Evolutionary conservation across 2,113 vertebrate species (phyloP), one percentile per base, ranked within the genome.

Genomic region (Sinocyclocheilus anshuiensis): DNA sequence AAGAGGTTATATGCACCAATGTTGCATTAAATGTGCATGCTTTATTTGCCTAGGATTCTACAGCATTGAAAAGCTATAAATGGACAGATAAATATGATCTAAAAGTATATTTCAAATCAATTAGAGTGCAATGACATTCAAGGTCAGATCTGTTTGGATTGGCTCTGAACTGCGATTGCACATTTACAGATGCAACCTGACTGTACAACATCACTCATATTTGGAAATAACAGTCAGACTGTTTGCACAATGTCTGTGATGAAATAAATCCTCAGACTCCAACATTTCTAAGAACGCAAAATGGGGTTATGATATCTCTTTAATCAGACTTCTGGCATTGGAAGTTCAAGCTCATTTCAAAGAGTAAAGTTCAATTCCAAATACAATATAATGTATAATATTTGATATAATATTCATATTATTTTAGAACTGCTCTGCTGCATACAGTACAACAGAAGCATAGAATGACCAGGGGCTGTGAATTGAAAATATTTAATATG

Each of bases 61-160:
- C 24, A 59, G 26, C 22, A 6, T 2, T 79, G 5, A 59, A 6
- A 61, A 53, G 6, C 11, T 74, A 42, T 80, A 12, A 4, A 80
- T n/a, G 11, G 36, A 61, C 16, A 59, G 2, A 22, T 2, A 24
- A 24, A 61, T 36, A 63, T 79, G 5, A n/a, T 57, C 6, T n/a
- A 39, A 22, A 20, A n/a, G 6, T 80, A 8, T 42, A 45, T 61
- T 8, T 80, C 77, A 24, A 6, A 42, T 24, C 18, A 78, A 7
- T 36, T 36, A 36, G 11, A 78, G 53, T 39, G 77, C 53, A 63
- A 42, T n/a, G 33, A 80, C 77, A 16, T 80, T 45, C 33, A 42
- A 16, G 77, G 77, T 63, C 77, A 5, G 33, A 63, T 63, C 22
- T 80, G 22, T 80, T 80, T 80, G 57, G 33, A 42, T 80, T 80